Percentiles rank a stretch among this genome's conserved stretches.
These are phyloP conservation scores for Cryptotermes secundus DNA, from an alignment of 1,140 invertebrate genomes.

Conservation along the genomic window DNA sequence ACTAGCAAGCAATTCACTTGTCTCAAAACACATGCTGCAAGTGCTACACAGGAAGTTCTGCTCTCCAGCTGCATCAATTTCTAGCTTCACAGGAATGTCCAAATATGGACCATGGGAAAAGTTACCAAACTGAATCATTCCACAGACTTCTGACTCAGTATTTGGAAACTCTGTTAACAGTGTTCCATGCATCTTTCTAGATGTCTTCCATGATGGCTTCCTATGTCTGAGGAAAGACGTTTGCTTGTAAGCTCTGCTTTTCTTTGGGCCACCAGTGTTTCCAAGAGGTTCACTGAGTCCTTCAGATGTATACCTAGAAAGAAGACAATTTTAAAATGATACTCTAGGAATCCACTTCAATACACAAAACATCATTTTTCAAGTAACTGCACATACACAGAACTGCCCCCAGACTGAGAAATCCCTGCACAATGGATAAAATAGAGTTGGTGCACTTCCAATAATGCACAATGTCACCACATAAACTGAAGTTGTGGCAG, in stretches of 20 bases:
- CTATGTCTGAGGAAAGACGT: background rate
- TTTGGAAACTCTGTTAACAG: background rate
- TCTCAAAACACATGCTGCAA: background rate
- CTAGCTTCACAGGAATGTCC: constrained; percentile 46
- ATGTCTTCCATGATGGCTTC: background rate
- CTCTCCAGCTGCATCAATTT: constrained; percentile 49
- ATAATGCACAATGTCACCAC: no score
- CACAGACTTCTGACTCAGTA: background rate
- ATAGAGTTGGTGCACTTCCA: no score
- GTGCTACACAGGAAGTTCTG: constrained; percentile 27
- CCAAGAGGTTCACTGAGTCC: background rate
- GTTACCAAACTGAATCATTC: background rate
- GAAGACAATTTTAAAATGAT: constrained; percentile 13
- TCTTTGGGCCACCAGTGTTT: constrained; percentile 2
- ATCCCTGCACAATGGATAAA: no score
- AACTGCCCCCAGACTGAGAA: no score
- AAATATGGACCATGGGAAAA: background rate
- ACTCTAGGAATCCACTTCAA: background rate
- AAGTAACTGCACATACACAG: background rate
- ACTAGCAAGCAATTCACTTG: background rate
- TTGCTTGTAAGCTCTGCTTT: background rate
- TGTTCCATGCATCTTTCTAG: background rate
- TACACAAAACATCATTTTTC: background rate
- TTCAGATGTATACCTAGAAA: constrained; percentile 12
- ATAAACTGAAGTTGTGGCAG: no score